Evolutionary conservation across 2,888 invertebrate genomes (phyloP), one percentile per base, ranked within the genome.

Genomic region (Yponomeuta malinellus): DNA sequence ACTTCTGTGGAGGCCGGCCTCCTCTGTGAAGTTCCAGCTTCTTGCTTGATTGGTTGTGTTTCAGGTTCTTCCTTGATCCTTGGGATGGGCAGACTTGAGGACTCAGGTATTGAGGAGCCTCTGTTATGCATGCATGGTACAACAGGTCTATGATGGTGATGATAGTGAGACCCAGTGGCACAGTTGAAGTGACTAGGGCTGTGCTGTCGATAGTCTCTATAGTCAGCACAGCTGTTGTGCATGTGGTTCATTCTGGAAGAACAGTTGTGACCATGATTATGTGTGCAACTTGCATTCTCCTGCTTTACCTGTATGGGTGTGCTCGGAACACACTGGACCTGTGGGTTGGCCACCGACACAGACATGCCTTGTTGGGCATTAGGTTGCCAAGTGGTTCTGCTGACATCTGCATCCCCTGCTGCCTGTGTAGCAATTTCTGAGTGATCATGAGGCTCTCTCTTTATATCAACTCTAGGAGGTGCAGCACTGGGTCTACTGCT

Each of bases 41-140:
- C 88, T 71, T 83, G 81, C 76, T 89, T 90, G 4, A 89, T 78
- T 31, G 78, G 70, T 33, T 79, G 81, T 29, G 74, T 72, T 29
- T 76, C 78, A 9, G 86, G 86, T 73, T 90, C 90, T 69, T 83
- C 81, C 76, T 91, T 90, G 8, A 90, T 80, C 73, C 81, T 81
- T 48, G 79, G 74, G 59, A 75, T 74, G 63, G 76, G 52, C 15
- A 15, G 70, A 63, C 74, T 75, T 68, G 77, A 73, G 33, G 76
- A 71, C 70, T 74, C 75, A 64, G 75, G 67, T 68, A 70, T 70
- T 71, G 69, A 31, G 59, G 72, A 79, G 71, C 74, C 74, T 59
- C 75, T 72, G 72, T 74, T 78, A 64, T 79, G 80, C 43, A 76
- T 72, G 74, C 76, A 77, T 65, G 76, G 78, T 71, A 73, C 52